Evolutionary conservation across 1,140 invertebrate genomes (phyloP).

Genomic region (Lasioglossum albipes): DNA sequence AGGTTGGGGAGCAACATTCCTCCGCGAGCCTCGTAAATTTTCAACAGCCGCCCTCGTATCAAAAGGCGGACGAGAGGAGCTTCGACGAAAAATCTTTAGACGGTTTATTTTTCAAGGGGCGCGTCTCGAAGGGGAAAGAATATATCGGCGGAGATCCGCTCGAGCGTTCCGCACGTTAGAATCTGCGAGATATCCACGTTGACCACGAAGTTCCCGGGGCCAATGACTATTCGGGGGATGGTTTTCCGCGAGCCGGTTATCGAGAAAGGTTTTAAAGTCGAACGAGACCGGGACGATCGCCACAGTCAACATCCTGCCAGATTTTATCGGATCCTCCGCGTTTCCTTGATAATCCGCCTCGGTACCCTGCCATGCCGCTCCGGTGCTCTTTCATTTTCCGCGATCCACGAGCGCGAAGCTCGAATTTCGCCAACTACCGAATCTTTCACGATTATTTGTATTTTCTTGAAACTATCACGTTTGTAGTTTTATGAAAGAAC

Average conservation of each 20-base stretch:
- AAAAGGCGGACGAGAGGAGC: neutral
- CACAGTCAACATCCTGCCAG: slow-evolving; percentile 35
- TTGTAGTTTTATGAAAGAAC: too few relatives aligned
- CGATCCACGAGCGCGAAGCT: too few relatives aligned
- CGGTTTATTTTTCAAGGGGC: slow-evolving; percentile 23
- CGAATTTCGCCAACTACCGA: too few relatives aligned
- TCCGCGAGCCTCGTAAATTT: too few relatives aligned
- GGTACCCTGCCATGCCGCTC: neutral
- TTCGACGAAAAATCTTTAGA: slow-evolving; percentile 19
- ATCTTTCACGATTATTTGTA: too few relatives aligned
- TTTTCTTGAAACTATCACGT: too few relatives aligned
- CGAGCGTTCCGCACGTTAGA: slow-evolving; percentile 27
- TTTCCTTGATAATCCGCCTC: slow-evolving; percentile 43
- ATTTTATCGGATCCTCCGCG: slow-evolving; percentile 50
- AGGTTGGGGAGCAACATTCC: too few relatives aligned
- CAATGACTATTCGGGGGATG: slow-evolving; percentile 41
- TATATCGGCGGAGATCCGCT: slow-evolving; percentile 30
- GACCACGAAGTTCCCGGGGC: slow-evolving; percentile 40
- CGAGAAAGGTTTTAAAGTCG: slow-evolving; percentile 48
- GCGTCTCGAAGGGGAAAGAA: neutral
- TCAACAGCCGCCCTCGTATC: neutral
- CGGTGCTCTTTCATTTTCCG: slow-evolving; percentile 40
- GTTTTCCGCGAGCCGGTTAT: slow-evolving; percentile 34
- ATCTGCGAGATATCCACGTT: slow-evolving; percentile 51
- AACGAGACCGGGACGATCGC: slow-evolving; percentile 26